Evolutionary conservation across 2,113 vertebrate species (phyloP).

Genomic region (Dryoscopus gambensis): DNA sequence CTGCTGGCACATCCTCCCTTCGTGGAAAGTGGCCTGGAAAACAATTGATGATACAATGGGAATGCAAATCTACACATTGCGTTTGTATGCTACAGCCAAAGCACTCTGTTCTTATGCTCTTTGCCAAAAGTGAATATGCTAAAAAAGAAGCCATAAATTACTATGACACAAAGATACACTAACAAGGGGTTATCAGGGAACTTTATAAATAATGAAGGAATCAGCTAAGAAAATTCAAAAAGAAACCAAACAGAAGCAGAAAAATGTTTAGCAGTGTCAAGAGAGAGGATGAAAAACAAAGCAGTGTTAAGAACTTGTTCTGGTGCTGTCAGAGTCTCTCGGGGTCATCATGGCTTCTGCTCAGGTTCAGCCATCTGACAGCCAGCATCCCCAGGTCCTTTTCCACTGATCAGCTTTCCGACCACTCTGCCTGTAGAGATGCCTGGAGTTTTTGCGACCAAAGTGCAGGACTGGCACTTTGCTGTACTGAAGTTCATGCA

Average conservation of each 20-base stretch:
- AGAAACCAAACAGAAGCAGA: not conserved
- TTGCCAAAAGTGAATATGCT: not conserved
- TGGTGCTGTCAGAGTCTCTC: not conserved
- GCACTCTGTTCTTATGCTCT: not conserved
- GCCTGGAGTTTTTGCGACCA: not conserved
- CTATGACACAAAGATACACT: not conserved
- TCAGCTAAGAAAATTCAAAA: not conserved
- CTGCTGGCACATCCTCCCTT: not conserved
- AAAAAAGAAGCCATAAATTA: not conserved
- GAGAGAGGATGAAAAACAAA: not conserved
- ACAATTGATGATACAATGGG: not conserved
- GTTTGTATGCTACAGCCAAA: not conserved
- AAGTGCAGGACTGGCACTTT: not conserved
- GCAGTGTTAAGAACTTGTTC: not conserved
- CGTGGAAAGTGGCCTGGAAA: not conserved
- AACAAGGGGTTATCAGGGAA: not conserved
- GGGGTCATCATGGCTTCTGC: not conserved
- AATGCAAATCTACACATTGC: not conserved
- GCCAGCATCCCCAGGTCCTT: not conserved
- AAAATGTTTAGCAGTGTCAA: not conserved
- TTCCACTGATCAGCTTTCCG: fast-evolving
- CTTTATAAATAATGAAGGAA: not conserved
- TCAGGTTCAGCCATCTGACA: fast-evolving
- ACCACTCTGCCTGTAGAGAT: not conserved
- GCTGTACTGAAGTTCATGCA: not conserved